A percentile compares a stretch with the other conserved stretches of the same genome.
phyloP scores from a whole-genome alignment of 2,113 vertebrate genomes.

The Laterallus jamaicensis region DNA sequence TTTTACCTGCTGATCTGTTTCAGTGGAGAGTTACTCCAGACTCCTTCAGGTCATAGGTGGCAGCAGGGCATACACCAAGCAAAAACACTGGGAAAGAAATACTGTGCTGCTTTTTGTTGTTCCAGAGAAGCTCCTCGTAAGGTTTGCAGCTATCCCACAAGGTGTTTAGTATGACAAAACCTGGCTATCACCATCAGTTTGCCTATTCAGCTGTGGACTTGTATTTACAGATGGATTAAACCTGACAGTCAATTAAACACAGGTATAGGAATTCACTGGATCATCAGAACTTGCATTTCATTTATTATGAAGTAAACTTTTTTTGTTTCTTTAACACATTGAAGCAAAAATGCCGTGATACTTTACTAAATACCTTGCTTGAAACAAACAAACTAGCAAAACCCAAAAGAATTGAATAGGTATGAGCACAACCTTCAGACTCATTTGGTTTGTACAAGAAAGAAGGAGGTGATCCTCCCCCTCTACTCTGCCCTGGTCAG shows the following conservation, averaged over 20 bases:
- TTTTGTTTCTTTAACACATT: neutral
- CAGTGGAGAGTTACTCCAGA: neutral
- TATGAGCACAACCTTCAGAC: neutral
- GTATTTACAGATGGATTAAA: neutral
- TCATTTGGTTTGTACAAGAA: neutral
- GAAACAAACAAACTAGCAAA: neutral
- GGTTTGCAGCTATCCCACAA: neutral
- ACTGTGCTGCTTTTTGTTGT: neutral
- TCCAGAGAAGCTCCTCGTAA: neutral
- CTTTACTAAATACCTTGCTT: neutral
- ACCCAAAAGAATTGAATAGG: neutral
- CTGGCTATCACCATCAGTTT: neutral
- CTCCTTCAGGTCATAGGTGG: neutral
- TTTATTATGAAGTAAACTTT: neutral
- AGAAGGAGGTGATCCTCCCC: neutral
- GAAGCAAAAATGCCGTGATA: neutral
- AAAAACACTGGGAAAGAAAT: neutral
- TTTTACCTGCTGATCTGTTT: neutral
- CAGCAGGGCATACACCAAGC: neutral
- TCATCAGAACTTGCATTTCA: neutral
- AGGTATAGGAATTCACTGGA: neutral
- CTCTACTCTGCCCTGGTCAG: too few species aligned
- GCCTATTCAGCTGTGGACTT: neutral
- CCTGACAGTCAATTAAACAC: neutral
- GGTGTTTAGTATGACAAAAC: neutral